phyloP scores from a whole-genome alignment of 92 coral and sea anemone genomes.

The Plumapathes pennacea region DNA sequence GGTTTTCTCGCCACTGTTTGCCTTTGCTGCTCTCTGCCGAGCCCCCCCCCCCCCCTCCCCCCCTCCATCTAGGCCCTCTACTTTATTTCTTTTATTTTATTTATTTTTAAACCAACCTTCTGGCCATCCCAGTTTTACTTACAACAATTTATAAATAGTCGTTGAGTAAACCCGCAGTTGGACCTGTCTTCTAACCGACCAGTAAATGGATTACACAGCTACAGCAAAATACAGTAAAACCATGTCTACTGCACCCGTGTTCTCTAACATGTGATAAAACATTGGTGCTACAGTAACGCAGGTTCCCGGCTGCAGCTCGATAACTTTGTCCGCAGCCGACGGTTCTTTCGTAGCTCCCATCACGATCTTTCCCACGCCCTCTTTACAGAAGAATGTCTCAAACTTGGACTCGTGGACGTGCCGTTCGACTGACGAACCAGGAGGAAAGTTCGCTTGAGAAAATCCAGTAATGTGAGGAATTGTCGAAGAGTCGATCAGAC shows the following conservation, averaged over 20 bases:
- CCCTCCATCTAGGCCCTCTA: too few species aligned
- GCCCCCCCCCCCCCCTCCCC: too few species aligned
- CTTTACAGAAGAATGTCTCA: conserved; percentile 25
- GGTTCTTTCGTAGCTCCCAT: conserved; percentile 11
- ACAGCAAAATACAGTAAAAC: conserved; percentile 14
- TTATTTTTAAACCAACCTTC: too few species aligned
- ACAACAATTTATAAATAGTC: too few species aligned
- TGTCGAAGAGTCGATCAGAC: conserved; percentile 1
- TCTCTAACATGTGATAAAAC: conserved; percentile 20
- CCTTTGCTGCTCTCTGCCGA: too few species aligned
- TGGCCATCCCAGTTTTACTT: too few species aligned
- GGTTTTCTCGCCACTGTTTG: too few species aligned
- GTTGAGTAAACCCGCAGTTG: too few species aligned
- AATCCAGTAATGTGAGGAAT: conserved; percentile 18
- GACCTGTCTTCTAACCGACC: too few species aligned
- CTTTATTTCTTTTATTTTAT: too few species aligned
- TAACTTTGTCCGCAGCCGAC: conserved; percentile 6
- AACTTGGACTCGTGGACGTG: conserved; percentile 23
- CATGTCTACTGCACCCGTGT: conserved; percentile 8
- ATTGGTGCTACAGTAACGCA: conserved; percentile 23
- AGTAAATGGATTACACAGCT: too few species aligned
- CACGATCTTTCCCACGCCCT: conserved; percentile 17
- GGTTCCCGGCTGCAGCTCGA: conserved; percentile 14
- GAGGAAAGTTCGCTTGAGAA: conserved; percentile 22
- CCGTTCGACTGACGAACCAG: conserved; percentile 19